phyloP scores from a whole-genome alignment of 2,113 vertebrate species.

The Protobothrops mucrosquamatus region DNA sequence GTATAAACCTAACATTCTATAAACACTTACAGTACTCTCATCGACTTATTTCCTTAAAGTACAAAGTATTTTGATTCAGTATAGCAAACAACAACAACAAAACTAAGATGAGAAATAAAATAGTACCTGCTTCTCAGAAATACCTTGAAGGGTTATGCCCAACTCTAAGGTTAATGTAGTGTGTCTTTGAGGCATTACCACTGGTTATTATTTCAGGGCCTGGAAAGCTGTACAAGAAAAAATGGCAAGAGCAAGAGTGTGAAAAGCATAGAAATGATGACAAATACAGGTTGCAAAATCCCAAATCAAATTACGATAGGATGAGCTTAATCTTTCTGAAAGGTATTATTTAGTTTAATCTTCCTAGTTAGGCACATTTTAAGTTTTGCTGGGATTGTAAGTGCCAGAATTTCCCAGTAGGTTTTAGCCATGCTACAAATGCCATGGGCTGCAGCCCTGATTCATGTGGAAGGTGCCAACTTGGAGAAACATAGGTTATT shows the following conservation, averaged over 20 bases:
- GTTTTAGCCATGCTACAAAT: not conserved
- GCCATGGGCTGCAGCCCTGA: not conserved
- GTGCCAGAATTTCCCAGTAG: not conserved
- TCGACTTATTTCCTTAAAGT: not conserved
- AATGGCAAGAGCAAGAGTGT: not conserved
- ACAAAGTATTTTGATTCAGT: not conserved
- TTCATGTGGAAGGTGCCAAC: not conserved
- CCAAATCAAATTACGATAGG: not conserved
- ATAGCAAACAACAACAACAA: not conserved
- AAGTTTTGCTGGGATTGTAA: not conserved
- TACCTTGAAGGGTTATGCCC: not conserved
- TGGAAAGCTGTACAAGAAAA: not conserved
- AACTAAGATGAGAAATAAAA: not conserved
- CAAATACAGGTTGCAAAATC: not conserved
- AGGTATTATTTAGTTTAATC: not conserved
- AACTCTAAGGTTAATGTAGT: not conserved
- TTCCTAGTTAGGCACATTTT: not conserved
- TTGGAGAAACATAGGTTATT: not conserved
- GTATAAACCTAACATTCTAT: not conserved
- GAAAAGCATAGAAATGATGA: not conserved
- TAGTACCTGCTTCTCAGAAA: rapidly evolving
- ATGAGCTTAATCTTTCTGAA: rapidly evolving
- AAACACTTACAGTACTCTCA: not conserved
- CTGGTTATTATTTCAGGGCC: not conserved
- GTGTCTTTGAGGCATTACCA: not conserved